These are phyloP conservation scores for Meta bourneti DNA, from an alignment of 2,888 invertebrate genomes.

Conservation along the genomic window DNA sequence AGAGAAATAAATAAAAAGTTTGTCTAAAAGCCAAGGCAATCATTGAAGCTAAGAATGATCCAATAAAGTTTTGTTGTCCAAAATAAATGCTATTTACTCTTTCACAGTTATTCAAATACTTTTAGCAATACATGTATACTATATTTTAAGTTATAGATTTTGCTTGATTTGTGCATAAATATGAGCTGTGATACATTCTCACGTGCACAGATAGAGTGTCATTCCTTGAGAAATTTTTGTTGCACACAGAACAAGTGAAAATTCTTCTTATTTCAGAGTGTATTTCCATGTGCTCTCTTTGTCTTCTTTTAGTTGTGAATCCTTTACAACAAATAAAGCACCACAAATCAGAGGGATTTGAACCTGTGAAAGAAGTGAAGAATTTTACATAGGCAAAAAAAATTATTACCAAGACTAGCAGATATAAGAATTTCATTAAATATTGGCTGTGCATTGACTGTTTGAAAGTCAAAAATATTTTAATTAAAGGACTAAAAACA, in stretches of 20 bases:
- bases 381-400: background rate
- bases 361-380: slow-evolving; percentile 25
- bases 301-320: slow-evolving; percentile 49
- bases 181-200: background rate
- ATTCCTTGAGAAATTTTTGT: slow-evolving; percentile 35
- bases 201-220: slow-evolving; percentile 45
- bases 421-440: no score
- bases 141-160: no score
- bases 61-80: no score
- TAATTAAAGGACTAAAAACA: background rate
- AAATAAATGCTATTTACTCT: no score
- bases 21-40: no score
- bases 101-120: no score
- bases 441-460: background rate
- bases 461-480: background rate
- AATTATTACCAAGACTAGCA: background rate
- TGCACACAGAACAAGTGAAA: slow-evolving; percentile 18
- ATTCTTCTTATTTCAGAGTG: slow-evolving; percentile 44
- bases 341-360: slow-evolving; percentile 8
- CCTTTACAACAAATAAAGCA: slow-evolving; percentile 35
- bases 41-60: no score
- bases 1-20: no score
- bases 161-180: no score
- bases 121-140: no score
- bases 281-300: slow-evolving; percentile 43